Evolutionary conservation across 2,113 vertebrate genomes (phyloP).

Genomic region (Mustelus asterias): DNA sequence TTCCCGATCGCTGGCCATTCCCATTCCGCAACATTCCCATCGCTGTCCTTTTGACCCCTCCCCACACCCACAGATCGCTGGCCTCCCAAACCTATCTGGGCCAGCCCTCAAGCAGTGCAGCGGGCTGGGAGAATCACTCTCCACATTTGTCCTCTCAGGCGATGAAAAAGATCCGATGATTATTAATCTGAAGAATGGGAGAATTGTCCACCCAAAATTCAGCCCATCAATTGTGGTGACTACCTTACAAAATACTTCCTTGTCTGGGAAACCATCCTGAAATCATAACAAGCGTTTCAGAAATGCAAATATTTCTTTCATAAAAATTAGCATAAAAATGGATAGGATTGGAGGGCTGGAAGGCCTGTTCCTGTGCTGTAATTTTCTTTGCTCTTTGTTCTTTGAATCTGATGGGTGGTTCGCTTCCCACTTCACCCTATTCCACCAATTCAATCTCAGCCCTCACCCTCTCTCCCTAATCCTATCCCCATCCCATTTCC

Average conservation of each 20-base stretch:
- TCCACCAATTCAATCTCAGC: too few relatives aligned
- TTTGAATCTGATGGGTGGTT: neutral
- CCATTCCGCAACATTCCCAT: too few relatives aligned
- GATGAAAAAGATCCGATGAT: neutral
- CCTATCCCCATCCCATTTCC: neutral
- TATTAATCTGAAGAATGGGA: neutral
- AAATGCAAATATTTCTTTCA: neutral
- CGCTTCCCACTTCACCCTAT: too few relatives aligned
- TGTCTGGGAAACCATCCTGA: neutral
- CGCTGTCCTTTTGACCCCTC: too few relatives aligned
- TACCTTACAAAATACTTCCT: neutral
- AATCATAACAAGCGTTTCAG: neutral
- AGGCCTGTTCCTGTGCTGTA: too few relatives aligned
- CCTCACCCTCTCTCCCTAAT: neutral
- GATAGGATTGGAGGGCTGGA: neutral
- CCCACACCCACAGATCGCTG: too few relatives aligned
- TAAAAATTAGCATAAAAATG: neutral
- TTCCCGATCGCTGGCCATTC: too few relatives aligned
- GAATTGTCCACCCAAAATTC: neutral
- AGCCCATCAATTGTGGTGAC: neutral
- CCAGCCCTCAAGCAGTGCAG: neutral
- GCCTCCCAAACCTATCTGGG: too few relatives aligned
- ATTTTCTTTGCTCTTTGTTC: too few relatives aligned
- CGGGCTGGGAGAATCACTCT: too few relatives aligned
- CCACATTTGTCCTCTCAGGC: neutral